Base-by-base conservation (phyloP, 2,113 vertebrate species). In the Macrotus californicus region DNA sequence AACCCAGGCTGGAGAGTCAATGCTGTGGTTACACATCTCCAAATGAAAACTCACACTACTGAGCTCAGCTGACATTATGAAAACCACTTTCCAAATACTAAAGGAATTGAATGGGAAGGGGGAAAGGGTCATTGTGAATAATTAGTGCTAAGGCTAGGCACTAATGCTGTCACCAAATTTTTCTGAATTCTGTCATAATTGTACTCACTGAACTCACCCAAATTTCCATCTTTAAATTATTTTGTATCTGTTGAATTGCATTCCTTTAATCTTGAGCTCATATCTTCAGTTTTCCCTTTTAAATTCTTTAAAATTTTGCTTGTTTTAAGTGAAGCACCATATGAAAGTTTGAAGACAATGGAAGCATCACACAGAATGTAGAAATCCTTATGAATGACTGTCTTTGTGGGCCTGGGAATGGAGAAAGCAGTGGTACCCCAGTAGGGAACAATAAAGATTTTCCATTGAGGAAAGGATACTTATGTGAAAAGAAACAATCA, bases 391-490 rank as follows among this genome's bases (percentile, higher is more conserved):
- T 98, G 98, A 98, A 98, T 97, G 97, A 89, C 70, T 0, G 94
- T 91, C 97, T 98, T 98, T 98, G 98, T 97, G 96, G 95, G 87
- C 11, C 24, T 92, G 96, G 81, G 89, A 97, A 95, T 36, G 24
- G 93, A 97, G 95, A 97, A 94, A 95, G 93, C 92, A 36, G 0
- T 96, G 94, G 98, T 97, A 95, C 97, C 98, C 96, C 97, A 96
- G 92, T 89, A 95, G 97, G 93, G 94, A 98, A 97, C 91, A 96
- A 97, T 95, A 96, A 93, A 95, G 95, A 98, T 97, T 97, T 98
- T 97, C 97, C 97, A 96, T 98, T 98, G 97, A 98, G 95, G 96
- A 98, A 98, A 98, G 95, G 54, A 97, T 96, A 96, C 94, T 97
- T 96, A 86, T 91, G 91, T 79, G 90, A 94, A 96, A 36, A 97